Base-by-base conservation (phyloP, 2,797 vertebrate genomes). In the Anguilla marmorata region DNA sequence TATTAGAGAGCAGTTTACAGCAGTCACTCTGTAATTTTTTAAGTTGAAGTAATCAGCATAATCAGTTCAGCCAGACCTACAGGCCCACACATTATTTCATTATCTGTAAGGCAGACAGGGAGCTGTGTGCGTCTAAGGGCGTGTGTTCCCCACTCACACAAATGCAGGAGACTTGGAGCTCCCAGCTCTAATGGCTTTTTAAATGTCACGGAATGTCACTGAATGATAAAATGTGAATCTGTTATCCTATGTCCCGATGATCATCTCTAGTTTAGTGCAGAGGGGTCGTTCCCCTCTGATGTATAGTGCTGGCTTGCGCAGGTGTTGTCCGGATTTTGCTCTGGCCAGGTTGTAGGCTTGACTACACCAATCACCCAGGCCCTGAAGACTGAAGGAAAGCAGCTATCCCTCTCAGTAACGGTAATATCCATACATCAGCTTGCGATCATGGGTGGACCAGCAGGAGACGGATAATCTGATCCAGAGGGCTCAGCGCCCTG, bases 191-290 rank as follows among this genome's bases (percentile, higher is more conserved):
- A 96, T 96, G 94, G 96, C 95, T 96, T 96, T 97, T 96, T 97
- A 97, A 97, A 97, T 97, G 96, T 96, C 96, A 96, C 93, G 93
- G 95, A 97, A 96, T 96, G 96, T 96, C 96, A 95, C 93, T 92
- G 95, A 96, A 96, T 96, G 96, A 96, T 96, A 96, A 96, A 96
- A 95, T 93, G 94, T 93, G 95, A 95, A 96, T 96, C 92, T 94
- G 96, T 96, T 96, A 96, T 97, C 96, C 95, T 93, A 94, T 93
- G 94, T 96, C 94, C 94, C 93, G 95, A 92, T 94, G 94, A 95
- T 96, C 94, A 93, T 94, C 90, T 37, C 33, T 86, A 66, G 58
- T 86, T 86, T 86, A 48, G 84, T 79, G 83, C 87, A 93, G 92
- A 85, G 80, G 85, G 54, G 74, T 89, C 33, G n/a, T 45, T 88